A percentile compares a stretch with the other conserved stretches of the same genome.
phyloP scores from a whole-genome alignment of 2,113 vertebrate species.

The Anguilla rostrata region DNA sequence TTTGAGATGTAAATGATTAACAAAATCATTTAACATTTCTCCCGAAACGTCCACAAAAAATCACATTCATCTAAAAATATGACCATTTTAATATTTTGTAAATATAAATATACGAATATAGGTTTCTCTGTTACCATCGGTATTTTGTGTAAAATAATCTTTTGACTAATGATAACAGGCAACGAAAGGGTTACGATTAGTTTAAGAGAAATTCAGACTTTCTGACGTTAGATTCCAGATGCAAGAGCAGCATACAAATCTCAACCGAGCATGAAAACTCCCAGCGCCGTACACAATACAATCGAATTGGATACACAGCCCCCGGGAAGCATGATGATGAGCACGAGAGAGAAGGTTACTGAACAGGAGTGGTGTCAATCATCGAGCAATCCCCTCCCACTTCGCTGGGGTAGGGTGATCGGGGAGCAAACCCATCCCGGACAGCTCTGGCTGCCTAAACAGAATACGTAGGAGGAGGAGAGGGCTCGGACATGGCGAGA shows the following conservation, averaged over 20 bases:
- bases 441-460: slow-evolving; percentile 78
- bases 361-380: slow-evolving; percentile 27
- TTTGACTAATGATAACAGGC: not conserved
- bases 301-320: slow-evolving; percentile 34
- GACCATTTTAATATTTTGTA: not conserved
- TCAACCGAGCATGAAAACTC: slow-evolving; percentile 58
- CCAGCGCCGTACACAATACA: slow-evolving; percentile 33
- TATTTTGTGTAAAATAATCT: not conserved
- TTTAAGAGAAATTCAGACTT: slow-evolving; percentile 23
- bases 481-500: slow-evolving; percentile 83
- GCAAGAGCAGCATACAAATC: slow-evolving; percentile 48
- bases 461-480: slow-evolving; percentile 83
- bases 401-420: slow-evolving; percentile 75
- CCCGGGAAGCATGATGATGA: not conserved
- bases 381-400: slow-evolving; percentile 48
- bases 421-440: slow-evolving; percentile 77
- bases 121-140: not conserved
- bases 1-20: not conserved
- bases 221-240: slow-evolving; percentile 56
- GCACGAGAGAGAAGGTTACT: slow-evolving; percentile 32
- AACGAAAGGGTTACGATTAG: slow-evolving; percentile 23
- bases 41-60: not conserved
- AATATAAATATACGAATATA: not conserved
- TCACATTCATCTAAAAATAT: not conserved
- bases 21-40: no score